phyloP scores from a whole-genome alignment of 2,113 vertebrate genomes.

The Chauna torquata region DNA sequence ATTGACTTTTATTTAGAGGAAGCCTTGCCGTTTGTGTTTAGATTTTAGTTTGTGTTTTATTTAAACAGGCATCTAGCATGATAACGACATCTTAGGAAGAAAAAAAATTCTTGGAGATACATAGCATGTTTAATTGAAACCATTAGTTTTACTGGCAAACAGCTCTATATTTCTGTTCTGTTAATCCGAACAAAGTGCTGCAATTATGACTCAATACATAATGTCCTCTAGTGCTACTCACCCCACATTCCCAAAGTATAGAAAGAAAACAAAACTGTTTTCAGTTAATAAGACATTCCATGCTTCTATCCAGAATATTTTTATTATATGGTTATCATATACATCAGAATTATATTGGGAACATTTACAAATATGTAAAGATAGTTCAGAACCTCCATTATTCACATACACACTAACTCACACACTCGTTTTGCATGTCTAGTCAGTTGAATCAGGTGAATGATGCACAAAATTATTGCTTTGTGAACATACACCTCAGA shows the following conservation, averaged over 20 bases:
- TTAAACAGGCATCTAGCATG: neutral
- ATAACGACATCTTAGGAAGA: neutral
- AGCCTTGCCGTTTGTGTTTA: neutral
- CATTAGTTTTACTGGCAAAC: constrained; percentile 53
- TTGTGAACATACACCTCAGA: constrained; percentile 66
- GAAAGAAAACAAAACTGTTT: constrained; percentile 25
- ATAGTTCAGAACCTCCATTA: constrained; percentile 9
- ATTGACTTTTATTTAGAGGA: neutral
- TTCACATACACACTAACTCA: constrained; percentile 59
- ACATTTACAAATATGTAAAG: constrained; percentile 69
- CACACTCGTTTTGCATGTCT: constrained; percentile 35
- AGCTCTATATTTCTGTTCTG: constrained; percentile 57
- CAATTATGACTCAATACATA: constrained; percentile 66
- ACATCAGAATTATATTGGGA: constrained; percentile 70
- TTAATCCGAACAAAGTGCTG: constrained; percentile 71
- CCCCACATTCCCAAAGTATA: constrained; percentile 6
- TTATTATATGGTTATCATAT: constrained; percentile 84
- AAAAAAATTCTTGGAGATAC: neutral
- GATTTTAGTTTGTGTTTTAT: neutral
- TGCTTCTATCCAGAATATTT: constrained; percentile 79
- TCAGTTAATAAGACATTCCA: constrained; percentile 60
- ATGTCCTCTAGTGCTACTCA: constrained; percentile 45
- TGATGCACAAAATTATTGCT: constrained; percentile 67
- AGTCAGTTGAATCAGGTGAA: constrained; percentile 24
- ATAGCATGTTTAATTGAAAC: constrained; percentile 1